Conservation (phyloP, 1,140 invertebrate species). For the Streblospio benedicti region DNA sequence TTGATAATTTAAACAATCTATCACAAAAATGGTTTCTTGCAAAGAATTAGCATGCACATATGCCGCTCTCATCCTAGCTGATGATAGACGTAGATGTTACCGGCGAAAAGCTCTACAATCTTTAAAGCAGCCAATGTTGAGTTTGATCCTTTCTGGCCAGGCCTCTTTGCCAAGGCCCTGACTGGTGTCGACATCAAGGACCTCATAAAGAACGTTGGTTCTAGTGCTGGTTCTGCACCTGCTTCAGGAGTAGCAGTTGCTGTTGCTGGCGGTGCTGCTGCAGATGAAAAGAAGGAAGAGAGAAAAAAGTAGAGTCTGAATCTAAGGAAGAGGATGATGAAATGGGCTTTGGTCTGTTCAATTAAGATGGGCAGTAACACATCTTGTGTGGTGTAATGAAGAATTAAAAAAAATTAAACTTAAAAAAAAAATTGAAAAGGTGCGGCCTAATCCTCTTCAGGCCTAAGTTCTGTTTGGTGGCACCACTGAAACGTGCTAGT, state of each 20-base stretch:
- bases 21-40: conserved; percentile 64
- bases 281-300: conserved; percentile 65
- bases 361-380: too few relatives aligned
- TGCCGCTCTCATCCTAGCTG: conserved; percentile 87
- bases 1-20: conserved; percentile 9
- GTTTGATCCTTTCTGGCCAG: conserved; percentile 97
- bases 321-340: conserved; percentile 83
- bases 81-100: conserved; percentile 96
- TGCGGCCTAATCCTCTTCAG: too few relatives aligned
- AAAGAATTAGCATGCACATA: conserved; percentile 97
- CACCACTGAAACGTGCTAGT: too few relatives aligned
- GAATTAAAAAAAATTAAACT: too few relatives aligned
- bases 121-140: conserved; percentile 92
- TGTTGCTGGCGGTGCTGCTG: conserved; percentile 50
- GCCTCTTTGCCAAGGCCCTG: conserved; percentile 91
- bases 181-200: conserved; percentile 90
- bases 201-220: conserved; percentile 87
- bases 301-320: conserved; percentile 62
- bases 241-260: conserved; percentile 60
- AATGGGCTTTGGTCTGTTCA: conserved; percentile 74
- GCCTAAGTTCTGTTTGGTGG: too few relatives aligned
- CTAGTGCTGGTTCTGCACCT: conserved; percentile 75
- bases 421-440: too few relatives aligned
- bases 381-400: too few relatives aligned
- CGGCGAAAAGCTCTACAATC: conserved; percentile 94